Percentiles rank a stretch among this genome's conserved stretches.
These are phyloP conservation scores for Catocala fraxini DNA, from an alignment of 2,888 invertebrate genomes.

Conservation along the genomic window DNA sequence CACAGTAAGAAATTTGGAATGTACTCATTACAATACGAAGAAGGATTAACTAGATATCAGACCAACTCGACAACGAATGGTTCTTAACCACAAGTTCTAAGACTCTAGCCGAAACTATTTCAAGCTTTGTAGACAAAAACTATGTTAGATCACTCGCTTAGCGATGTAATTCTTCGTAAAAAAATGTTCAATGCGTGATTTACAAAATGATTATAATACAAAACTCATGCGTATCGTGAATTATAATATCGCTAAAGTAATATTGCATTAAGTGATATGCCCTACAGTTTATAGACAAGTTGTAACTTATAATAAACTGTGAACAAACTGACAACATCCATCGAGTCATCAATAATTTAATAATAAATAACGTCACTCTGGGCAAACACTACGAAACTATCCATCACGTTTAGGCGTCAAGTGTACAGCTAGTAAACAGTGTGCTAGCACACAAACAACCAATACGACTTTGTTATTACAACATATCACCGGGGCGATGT, in stretches of 20 bases:
- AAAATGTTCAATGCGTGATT: slow-evolving; percentile 29
- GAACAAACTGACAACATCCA: slow-evolving; percentile 25
- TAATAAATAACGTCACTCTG: slow-evolving; percentile 44
- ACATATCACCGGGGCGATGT: too few species aligned
- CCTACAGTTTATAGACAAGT: slow-evolving; percentile 28
- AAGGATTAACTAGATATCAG: slow-evolving; percentile 36
- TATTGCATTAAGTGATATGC: slow-evolving; percentile 27
- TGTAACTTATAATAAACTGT: slow-evolving; percentile 30
- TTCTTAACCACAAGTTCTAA: slow-evolving; percentile 23
- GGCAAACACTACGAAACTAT: slow-evolving; percentile 33
- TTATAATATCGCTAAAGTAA: slow-evolving; percentile 21
- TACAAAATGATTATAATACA: slow-evolving; percentile 31
- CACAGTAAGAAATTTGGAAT: slow-evolving; percentile 69
- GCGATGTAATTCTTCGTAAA: slow-evolving; percentile 35
- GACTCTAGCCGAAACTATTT: slow-evolving; percentile 43
- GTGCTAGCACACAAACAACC: too few species aligned
- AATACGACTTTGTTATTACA: too few species aligned
- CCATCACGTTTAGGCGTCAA: slow-evolving; percentile 6
- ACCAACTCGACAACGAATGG: slow-evolving; percentile 34
- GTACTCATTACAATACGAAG: slow-evolving; percentile 56
- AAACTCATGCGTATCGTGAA: slow-evolving; percentile 31
- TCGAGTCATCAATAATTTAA: slow-evolving; percentile 43
- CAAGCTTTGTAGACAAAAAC: slow-evolving; percentile 42
- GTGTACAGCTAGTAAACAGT: too few species aligned
- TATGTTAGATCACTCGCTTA: slow-evolving; percentile 37